phyloP scores from a whole-genome alignment of 2,113 vertebrate genomes.

The Xerus inauris region DNA sequence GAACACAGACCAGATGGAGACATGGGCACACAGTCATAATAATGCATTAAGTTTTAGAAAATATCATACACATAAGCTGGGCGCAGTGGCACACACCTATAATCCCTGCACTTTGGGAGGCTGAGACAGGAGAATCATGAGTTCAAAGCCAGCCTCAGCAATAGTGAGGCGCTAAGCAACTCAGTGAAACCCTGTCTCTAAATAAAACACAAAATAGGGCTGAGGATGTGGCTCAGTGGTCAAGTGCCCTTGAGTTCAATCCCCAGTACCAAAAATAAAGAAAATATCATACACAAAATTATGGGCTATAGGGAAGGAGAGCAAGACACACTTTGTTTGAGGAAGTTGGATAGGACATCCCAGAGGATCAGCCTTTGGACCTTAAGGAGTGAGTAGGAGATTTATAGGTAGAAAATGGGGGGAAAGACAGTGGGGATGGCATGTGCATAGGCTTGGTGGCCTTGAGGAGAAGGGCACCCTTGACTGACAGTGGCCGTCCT shows the following conservation, averaged over 20 bases:
- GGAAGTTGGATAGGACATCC: not conserved
- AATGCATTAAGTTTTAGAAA: constrained; percentile 13
- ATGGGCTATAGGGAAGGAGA: not conserved
- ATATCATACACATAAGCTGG: not conserved
- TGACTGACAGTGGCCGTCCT: not conserved
- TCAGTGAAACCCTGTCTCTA: no score
- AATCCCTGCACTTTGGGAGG: no score
- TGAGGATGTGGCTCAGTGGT: no score
- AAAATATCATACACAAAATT: not conserved
- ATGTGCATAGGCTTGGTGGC: not conserved
- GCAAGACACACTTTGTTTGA: not conserved
- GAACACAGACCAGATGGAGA: not conserved
- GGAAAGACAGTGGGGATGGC: not conserved
- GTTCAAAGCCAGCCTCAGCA: no score
- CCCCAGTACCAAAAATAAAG: no score
- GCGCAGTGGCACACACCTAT: no score
- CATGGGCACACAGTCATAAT: not conserved
- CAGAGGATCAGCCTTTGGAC: not conserved
- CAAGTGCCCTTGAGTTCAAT: no score
- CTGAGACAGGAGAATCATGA: no score
- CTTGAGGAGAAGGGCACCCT: not conserved
- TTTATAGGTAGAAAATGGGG: not conserved
- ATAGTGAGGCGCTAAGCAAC: no score
- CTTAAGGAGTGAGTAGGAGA: not conserved
- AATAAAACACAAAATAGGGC: no score